Percentiles rank a stretch among this genome's conserved stretches.
Evolutionary conservation across 2,797 vertebrate species (phyloP).

Genomic region (Phrynocephalus vlangalii): DNA sequence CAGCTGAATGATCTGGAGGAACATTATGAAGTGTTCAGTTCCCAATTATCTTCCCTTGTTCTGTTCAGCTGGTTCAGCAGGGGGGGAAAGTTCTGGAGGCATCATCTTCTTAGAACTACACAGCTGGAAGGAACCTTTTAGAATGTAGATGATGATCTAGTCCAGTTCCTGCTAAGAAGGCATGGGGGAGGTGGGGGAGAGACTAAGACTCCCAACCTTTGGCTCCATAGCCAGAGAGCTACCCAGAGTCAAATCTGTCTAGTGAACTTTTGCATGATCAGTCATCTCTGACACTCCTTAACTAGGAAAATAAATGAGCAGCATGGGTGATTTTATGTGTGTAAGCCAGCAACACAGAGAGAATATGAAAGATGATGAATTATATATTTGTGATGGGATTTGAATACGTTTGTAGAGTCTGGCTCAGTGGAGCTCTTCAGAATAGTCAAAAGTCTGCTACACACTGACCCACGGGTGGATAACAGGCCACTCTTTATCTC

Average conservation of each 20-base stretch:
- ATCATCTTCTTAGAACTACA: too few species aligned
- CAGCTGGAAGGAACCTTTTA: too few species aligned
- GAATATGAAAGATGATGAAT: not conserved
- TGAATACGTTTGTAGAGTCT: not conserved
- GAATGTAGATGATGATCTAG: too few species aligned
- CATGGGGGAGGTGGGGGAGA: too few species aligned
- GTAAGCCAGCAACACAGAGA: not conserved
- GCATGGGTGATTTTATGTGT: not conserved
- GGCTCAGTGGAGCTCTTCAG: not conserved
- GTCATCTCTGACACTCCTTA: not conserved
- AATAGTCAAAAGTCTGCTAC: too few species aligned
- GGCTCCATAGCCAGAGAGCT: too few species aligned
- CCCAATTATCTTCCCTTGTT: not conserved
- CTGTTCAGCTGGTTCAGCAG: not conserved
- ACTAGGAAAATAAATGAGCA: not conserved
- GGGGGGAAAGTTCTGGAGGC: not conserved
- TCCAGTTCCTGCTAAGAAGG: too few species aligned
- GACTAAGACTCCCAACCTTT: too few species aligned
- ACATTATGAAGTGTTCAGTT: not conserved
- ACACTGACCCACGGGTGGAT: too few species aligned
- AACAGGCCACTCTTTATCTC: too few species aligned
- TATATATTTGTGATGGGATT: not conserved
- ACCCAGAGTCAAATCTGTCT: not conserved
- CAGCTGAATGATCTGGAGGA: not conserved
- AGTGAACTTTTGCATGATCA: not conserved